Evolutionary conservation across 2,113 vertebrate species (phyloP), one percentile per base, ranked within the genome.

Genomic region (Phasianus colchicus): DNA sequence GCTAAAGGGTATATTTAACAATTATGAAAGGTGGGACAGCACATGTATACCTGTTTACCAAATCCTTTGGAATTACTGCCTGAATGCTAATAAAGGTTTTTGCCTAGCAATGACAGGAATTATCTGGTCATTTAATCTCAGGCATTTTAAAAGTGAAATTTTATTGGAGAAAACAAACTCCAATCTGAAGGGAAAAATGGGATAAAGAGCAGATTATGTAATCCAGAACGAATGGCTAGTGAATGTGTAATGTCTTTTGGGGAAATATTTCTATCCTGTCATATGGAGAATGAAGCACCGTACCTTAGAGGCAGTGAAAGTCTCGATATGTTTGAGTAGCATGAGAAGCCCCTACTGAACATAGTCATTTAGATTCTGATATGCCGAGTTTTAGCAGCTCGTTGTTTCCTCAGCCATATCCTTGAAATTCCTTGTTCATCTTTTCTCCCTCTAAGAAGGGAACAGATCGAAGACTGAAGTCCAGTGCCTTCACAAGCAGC

Each of bases 351-450:
- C 6, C 52, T 77, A 83, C 74, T 81, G 64, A 77, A 60, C 15
- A 55, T 52, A 10, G 22, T 70, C 8, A 21, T 77, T 83, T 63
- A 67, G 32, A 64, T 89, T 88, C 74, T 67, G 75, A 64, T 67
- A 16, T 84, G 54, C 47, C 72, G 36, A 13, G 30, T 86, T n/a
- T 88, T 72, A 52, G 29, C 36, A 90, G 70, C 36, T 90, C 88
- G 89, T 50, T 77, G n/a, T 71, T 95, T 86, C 57, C 54, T 92
- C 54, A 57, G 75, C 40, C 2, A 3, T 81, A 83, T 90, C 70
- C 80, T 91, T 90, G 85, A 90, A 90, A 90, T 94, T 90, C 88
- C 54, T 78, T 81, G 43, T 55, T 89, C 79, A 27, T 88, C 69
- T 89, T 6, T 71, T 67, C 38, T 72, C 30, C 52, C 58, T n/a